phyloP scores from a whole-genome alignment of 2,888 invertebrate species.

The Allacma fusca region DNA sequence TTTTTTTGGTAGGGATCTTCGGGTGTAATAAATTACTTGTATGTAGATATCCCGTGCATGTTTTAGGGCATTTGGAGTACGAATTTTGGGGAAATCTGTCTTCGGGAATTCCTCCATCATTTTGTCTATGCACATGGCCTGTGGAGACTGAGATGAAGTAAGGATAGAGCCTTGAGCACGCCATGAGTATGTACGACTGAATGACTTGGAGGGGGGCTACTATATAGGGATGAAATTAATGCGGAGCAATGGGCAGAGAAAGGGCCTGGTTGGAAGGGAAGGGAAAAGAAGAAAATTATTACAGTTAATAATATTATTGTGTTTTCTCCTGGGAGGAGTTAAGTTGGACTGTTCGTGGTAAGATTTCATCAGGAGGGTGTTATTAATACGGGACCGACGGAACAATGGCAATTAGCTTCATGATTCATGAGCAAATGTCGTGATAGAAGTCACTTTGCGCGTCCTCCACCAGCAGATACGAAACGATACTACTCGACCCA shows the following conservation, averaged over 20 bases:
- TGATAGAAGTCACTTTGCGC: slow-evolving; percentile 43
- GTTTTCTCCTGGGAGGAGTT: slow-evolving; percentile 30
- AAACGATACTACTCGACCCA: slow-evolving; percentile 2
- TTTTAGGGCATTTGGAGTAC: too few species aligned
- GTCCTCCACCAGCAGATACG: slow-evolving; percentile 10
- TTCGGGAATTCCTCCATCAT: too few species aligned
- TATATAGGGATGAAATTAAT: too few species aligned
- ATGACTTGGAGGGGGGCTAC: too few species aligned
- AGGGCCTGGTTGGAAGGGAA: not conserved
- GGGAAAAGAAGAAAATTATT: slow-evolving; percentile 32
- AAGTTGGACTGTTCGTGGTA: slow-evolving; percentile 40
- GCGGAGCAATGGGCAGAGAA: not conserved
- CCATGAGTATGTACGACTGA: too few species aligned
- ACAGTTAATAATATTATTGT: slow-evolving; percentile 39
- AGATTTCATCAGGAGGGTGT: slow-evolving; percentile 52
- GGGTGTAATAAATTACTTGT: too few species aligned
- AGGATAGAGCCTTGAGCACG: too few species aligned
- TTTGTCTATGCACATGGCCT: too few species aligned
- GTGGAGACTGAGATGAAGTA: too few species aligned
- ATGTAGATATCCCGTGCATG: too few species aligned
- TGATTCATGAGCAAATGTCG: slow-evolving; percentile 57
- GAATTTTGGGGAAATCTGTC: too few species aligned
- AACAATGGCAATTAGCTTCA: slow-evolving; percentile 59
- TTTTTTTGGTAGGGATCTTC: too few species aligned
- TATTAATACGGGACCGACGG: slow-evolving; percentile 56